These are phyloP conservation scores for Synodontis membranacea DNA, from an alignment of 2,113 vertebrate genomes.

Conservation along the genomic window DNA sequence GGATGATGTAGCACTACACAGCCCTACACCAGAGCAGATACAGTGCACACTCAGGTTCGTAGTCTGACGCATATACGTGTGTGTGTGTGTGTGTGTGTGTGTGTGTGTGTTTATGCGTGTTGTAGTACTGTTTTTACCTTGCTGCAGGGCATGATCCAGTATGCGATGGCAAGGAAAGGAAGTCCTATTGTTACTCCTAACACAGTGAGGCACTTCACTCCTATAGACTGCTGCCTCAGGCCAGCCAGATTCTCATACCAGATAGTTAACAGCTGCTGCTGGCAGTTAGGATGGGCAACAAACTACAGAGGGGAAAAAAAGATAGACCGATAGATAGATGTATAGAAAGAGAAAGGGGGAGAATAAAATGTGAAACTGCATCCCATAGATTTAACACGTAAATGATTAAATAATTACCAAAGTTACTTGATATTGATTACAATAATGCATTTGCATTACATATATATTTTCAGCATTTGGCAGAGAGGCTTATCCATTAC, in stretches of 20 bases:
- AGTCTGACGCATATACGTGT: background rate
- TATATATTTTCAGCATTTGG: background rate
- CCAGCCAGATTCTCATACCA: slow-evolving; percentile 97
- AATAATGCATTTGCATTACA: background rate
- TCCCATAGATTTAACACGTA: background rate
- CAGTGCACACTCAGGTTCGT: background rate
- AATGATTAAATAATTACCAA: background rate
- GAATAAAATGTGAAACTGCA: background rate
- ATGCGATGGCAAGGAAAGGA: slow-evolving; percentile 93
- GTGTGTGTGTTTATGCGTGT: slow-evolving; percentile 24
- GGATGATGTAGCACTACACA: background rate
- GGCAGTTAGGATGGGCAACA: slow-evolving; percentile 97
- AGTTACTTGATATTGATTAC: background rate
- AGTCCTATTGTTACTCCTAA: slow-evolving; percentile 91
- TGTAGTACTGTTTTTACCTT: slow-evolving; percentile 77
- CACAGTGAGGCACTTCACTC: slow-evolving; percentile 94
- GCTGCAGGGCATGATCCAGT: slow-evolving; percentile 97
- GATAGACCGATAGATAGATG: slow-evolving; percentile 19
- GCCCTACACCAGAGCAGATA: background rate
- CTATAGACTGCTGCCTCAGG: slow-evolving; percentile 91
- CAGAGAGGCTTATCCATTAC: background rate
- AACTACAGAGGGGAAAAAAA: slow-evolving; percentile 74
- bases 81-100: background rate
- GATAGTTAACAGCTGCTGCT: slow-evolving; percentile 95
- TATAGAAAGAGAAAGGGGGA: background rate